A percentile compares a stretch with the other conserved stretches of the same genome.
These are phyloP conservation scores for Lymantria monacha DNA, from an alignment of 2,888 invertebrate species.

Conservation along the genomic window DNA sequence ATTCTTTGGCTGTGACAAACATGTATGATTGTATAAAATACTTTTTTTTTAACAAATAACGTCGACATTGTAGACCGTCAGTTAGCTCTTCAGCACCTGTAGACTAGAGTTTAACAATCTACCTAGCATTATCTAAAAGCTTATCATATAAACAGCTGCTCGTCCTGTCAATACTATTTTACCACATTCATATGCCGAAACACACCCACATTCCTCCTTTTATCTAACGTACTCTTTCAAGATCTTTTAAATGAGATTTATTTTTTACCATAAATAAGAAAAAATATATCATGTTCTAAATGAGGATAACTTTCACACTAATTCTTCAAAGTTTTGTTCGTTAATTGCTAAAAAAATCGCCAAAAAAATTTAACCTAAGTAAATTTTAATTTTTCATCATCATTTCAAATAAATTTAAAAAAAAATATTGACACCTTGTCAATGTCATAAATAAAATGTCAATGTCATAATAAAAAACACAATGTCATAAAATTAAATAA, in stretches of 20 bases:
- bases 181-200: constrained; percentile 28
- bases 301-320: neutral
- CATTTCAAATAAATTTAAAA: no score
- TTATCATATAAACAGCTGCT: constrained; percentile 58
- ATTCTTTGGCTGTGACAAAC: constrained; percentile 51
- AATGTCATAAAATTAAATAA: no score
- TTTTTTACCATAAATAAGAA: neutral
- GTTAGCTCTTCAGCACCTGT: constrained; percentile 63
- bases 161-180: constrained; percentile 26
- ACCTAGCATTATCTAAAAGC: constrained; percentile 67
- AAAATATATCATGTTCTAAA: neutral
- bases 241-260: constrained; percentile 1
- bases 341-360: no score
- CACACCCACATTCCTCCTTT: constrained; percentile 15
- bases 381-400: no score
- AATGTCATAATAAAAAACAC: no score
- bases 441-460: no score
- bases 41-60: constrained; percentile 15
- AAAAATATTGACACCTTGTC: no score
- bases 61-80: constrained; percentile 41
- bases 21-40: constrained; percentile 16
- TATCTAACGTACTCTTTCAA: constrained; percentile 13
- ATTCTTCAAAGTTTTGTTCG: no score
- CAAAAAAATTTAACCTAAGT: no score
- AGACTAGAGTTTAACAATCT: constrained; percentile 69